These are phyloP conservation scores for Eristalinus aeneus DNA, from an alignment of 2,888 invertebrate genomes.

Conservation along the genomic window DNA sequence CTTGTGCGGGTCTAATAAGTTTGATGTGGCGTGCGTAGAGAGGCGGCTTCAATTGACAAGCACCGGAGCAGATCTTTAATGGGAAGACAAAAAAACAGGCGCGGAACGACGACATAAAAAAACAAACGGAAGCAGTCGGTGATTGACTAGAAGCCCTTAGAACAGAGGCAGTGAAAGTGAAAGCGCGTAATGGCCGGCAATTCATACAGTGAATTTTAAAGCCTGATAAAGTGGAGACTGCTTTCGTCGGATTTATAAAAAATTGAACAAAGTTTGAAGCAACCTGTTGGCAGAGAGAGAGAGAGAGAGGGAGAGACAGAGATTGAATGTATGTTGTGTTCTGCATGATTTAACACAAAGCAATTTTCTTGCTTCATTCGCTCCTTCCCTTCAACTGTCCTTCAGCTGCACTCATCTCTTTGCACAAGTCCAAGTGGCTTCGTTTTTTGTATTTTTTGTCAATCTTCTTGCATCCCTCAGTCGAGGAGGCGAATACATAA, in stretches of 20 bases:
- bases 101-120: background rate
- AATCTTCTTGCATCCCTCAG: background rate
- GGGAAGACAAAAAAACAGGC: background rate
- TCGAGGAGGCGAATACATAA: background rate
- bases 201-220: background rate
- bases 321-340: too few relatives aligned
- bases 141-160: background rate
- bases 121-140: background rate
- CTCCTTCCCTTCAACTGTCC: background rate
- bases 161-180: background rate
- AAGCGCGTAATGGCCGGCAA: background rate
- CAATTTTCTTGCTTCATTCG: too few relatives aligned
- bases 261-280: too few relatives aligned
- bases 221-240: too few relatives aligned
- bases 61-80: background rate
- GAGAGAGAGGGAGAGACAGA: too few relatives aligned
- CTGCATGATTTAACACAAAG: too few relatives aligned
- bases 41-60: background rate
- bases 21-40: background rate
- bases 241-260: too few relatives aligned
- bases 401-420: background rate
- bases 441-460: background rate
- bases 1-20: conserved; percentile 1
- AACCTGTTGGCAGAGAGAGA: too few relatives aligned
- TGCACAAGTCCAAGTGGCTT: background rate